phyloP scores from a whole-genome alignment of 2,888 invertebrate genomes.

The Mythimna lalbum region DNA sequence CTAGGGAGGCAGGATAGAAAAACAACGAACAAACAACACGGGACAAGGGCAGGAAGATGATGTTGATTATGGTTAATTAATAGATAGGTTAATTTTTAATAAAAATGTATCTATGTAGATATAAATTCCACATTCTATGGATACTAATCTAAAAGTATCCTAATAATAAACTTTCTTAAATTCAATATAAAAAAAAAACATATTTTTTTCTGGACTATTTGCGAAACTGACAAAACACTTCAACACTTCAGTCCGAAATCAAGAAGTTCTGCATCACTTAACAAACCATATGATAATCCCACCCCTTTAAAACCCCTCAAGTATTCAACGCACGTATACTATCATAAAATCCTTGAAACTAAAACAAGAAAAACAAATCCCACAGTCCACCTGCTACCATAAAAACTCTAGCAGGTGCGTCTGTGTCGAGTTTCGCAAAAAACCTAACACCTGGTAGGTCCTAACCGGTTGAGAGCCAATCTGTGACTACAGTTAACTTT shows the following conservation, averaged over 20 bases:
- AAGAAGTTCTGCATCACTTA: not conserved
- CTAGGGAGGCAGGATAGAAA: too few species aligned
- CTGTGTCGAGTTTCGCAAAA: conserved; percentile 43
- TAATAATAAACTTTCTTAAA: too few species aligned
- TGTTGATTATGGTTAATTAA: too few species aligned
- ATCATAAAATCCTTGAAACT: conserved; percentile 18
- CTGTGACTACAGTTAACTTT: conserved; percentile 54
- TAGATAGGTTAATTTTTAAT: too few species aligned
- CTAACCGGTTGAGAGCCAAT: conserved; percentile 49
- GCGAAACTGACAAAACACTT: not conserved
- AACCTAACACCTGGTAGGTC: conserved; percentile 46
- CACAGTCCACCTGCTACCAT: conserved; percentile 37
- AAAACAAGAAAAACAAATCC: conserved; percentile 18
- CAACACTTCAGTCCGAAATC: too few species aligned
- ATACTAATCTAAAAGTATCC: too few species aligned
- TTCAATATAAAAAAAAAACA: too few species aligned
- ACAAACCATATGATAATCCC: not conserved
- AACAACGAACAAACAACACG: too few species aligned
- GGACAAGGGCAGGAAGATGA: too few species aligned
- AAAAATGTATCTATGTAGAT: too few species aligned
- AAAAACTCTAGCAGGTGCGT: conserved; percentile 43
- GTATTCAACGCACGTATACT: not conserved
- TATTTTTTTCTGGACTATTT: not conserved
- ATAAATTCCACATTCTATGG: too few species aligned
- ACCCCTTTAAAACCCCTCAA: conserved; percentile 1